phyloP scores from a whole-genome alignment of 2,888 invertebrate genomes.

The Polia nebulosa region DNA sequence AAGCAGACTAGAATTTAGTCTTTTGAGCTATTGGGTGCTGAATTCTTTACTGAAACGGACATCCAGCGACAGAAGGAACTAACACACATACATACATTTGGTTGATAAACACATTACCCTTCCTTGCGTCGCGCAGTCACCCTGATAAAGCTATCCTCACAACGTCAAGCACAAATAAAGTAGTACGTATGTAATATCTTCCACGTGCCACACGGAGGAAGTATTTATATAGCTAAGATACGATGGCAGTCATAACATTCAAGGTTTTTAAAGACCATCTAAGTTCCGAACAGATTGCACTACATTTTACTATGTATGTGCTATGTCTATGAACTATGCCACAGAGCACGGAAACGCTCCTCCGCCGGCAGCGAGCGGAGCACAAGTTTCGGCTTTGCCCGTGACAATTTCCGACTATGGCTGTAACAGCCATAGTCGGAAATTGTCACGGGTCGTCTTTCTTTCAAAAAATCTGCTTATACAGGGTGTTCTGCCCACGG shows the following conservation, averaged over 20 bases:
- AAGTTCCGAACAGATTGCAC: background rate
- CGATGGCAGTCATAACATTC: background rate
- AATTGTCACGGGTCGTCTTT: background rate
- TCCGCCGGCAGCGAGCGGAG: background rate
- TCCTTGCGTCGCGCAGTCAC: too few relatives aligned
- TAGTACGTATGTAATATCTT: background rate
- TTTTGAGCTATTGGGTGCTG: background rate
- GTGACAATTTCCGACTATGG: too few relatives aligned
- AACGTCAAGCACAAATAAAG: background rate
- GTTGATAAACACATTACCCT: too few relatives aligned
- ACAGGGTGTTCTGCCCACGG: too few relatives aligned
- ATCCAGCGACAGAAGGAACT: too few relatives aligned
- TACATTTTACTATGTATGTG: conserved; percentile 4
- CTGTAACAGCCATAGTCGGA: too few relatives aligned
- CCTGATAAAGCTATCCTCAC: too few relatives aligned
- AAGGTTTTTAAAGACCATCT: conserved; percentile 5
- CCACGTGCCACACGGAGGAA: background rate
- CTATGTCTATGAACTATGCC: background rate
- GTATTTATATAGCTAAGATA: background rate
- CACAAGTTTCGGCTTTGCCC: background rate
- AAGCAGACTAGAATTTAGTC: background rate
- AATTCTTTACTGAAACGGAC: background rate
- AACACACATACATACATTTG: too few relatives aligned
- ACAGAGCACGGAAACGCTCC: background rate
- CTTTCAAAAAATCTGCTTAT: too few relatives aligned